phyloP scores from a whole-genome alignment of 2,113 vertebrate species.

The Silurus glanis region DNA sequence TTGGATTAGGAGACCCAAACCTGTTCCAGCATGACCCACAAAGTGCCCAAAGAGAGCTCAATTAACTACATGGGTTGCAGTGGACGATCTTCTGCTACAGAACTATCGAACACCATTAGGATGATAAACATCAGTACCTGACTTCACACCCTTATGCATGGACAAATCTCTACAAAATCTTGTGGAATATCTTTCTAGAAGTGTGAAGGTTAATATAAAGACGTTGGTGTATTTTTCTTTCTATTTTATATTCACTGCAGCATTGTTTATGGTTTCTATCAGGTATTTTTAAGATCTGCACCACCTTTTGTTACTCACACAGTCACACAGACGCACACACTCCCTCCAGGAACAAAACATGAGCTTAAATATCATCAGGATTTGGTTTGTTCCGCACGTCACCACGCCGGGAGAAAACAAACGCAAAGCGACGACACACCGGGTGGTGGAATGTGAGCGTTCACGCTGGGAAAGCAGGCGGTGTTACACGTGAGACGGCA shows the following conservation, averaged over 20 bases:
- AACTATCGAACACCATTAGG: too few relatives aligned
- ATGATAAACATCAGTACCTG: too few relatives aligned
- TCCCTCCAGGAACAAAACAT: slow-evolving; percentile 3
- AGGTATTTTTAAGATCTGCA: neutral
- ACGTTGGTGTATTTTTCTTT: neutral
- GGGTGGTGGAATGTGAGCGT: slow-evolving; percentile 15
- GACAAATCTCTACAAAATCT: too few relatives aligned
- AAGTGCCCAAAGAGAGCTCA: too few relatives aligned
- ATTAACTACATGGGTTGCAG: too few relatives aligned
- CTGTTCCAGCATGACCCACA: too few relatives aligned
- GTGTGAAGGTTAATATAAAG: too few relatives aligned
- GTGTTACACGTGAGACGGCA: slow-evolving; percentile 11
- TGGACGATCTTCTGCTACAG: too few relatives aligned
- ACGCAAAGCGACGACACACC: neutral
- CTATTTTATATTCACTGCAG: neutral
- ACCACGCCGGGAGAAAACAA: neutral
- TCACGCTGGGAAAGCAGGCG: slow-evolving; percentile 31
- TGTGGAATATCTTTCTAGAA: too few relatives aligned
- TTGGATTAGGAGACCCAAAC: too few relatives aligned
- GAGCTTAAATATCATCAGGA: neutral
- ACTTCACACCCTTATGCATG: too few relatives aligned
- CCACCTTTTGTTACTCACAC: neutral
- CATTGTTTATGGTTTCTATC: neutral
- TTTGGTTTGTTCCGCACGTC: neutral
- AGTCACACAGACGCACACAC: neutral